Evolutionary conservation across 2,797 vertebrate species (phyloP), one percentile per base, ranked within the genome.

Genomic region (Nyctalus aviator): DNA sequence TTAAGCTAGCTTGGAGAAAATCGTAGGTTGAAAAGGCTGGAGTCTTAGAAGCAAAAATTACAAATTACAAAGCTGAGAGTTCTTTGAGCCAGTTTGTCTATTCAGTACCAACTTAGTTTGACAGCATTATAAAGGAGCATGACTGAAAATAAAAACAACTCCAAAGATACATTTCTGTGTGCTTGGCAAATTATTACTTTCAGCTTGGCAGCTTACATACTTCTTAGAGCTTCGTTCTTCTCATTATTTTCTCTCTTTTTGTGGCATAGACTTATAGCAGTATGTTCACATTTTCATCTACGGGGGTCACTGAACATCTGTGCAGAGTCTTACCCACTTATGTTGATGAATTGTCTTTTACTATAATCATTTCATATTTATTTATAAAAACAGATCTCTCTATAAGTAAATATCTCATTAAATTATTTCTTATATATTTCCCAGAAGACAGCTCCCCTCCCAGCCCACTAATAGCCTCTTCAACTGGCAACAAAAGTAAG

Each of bases 71-170:
- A 96, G 89, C 76, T 68, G 35, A 87, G 9, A 81, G 9, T 32
- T 71, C 46, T 68, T 37, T 79, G 79, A 96, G 23, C 68, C 41
- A 73, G 41, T 92, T 93, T 50, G 4, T 59, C 87, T 93, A 83
- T 85, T 96, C 73, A 92, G 8, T 46, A 88, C 35, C 30, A 85
- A 78, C 17, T 92, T 86, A 20, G 4, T 41, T 96, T 94, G 86
- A 96, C 75, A 95, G 90, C 94, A 93, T 85, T 94, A 75, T 83
- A 90, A 96, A 97, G 88, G 91, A 96, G 71, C 84, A 90, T 91
- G 69, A 18, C 71, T 90, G 66, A 96, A 97, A 97, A 97, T 91
- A 78, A 94, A 97, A 95, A 83, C 41, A 96, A 89, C 30, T 78
- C 57, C 93, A 94, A 96, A 97, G 97, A 92, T 82, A 46, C 3